Base-by-base conservation (phyloP, 2,888 invertebrate species). In the Ganaspis brasiliensis region DNA sequence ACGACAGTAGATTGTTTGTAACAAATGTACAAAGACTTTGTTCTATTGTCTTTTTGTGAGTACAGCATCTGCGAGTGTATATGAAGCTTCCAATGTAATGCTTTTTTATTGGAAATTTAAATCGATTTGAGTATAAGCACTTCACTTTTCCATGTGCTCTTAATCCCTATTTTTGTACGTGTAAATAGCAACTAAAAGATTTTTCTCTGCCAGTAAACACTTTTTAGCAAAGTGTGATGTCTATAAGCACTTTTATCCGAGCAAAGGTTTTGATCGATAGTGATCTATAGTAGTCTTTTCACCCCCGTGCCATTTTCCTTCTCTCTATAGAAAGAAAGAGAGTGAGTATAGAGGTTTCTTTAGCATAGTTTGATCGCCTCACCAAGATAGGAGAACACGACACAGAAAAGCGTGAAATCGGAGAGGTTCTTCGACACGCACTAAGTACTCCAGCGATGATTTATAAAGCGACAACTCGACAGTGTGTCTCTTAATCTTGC, bases 361-460 rank as follows among this genome's bases (percentile, higher is more conserved):
- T 61, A 61, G 61, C 61, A 61, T 37, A 61, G 37, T 37, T 61
- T 19, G 61, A 61, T 61, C 26, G 61, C 61, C 61, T 61, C 35
- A 16, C 61, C 16, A 61, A 61, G 35, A 61, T 6, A 52, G 52
- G 19, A 19, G 3, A 31, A 61, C 37, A 61, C 37, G 35, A 37
- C 19, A 57, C n/a, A 61, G 35, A 61, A 37, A 61, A 59, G 73
- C 59, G 40, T 59, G 73, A 59, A 73, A 59, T 45, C 56, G n/a
- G 73, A 73, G 59, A 72, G 21, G 57, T 56, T 59, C 40, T 26
- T 12, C 45, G 21, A 16, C 24, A 37, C 71, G 31, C 49, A 35
- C 26, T 35, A 55, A 72, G 59, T 37, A 73, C 21, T 40, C 10
- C 16, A 26, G 26, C 73, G 59, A 59, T 56, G 56, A 73, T 73